phyloP scores from a whole-genome alignment of 2,113 vertebrate species.

The Halcyon malimbica region DNA sequence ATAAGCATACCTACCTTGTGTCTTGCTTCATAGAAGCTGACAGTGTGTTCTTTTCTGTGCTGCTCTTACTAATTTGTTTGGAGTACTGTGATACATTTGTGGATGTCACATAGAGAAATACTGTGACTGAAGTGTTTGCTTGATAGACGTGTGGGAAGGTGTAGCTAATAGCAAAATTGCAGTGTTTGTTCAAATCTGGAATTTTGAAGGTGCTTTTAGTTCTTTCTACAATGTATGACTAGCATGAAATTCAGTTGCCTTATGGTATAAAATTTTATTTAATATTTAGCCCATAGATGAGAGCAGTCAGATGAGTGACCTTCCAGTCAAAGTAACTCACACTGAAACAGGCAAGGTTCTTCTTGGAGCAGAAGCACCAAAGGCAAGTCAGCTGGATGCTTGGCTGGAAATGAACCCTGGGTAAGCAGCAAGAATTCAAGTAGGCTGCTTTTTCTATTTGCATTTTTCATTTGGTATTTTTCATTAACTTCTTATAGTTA shows the following conservation, averaged over 20 bases:
- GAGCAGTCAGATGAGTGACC: conserved; percentile 98
- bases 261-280: not conserved
- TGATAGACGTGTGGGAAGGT: not conserved
- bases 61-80: not conserved
- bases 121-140: not conserved
- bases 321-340: conserved; percentile 97
- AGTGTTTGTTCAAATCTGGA: not conserved
- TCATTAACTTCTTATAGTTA: not conserved
- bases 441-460: not conserved
- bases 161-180: not conserved
- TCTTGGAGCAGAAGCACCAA: conserved; percentile 94
- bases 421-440: conserved; percentile 65
- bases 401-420: conserved; percentile 99
- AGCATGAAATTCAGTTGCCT: not conserved
- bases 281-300: conserved; percentile 90
- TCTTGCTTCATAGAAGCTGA: not conserved
- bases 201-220: not conserved
- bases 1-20: not conserved
- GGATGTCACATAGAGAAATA: not conserved
- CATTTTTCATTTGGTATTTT: not conserved
- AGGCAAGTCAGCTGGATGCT: conserved; percentile 96
- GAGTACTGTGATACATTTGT: not conserved
- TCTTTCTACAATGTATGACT: not conserved
- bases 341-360: conserved; percentile 96
- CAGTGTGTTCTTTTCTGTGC: not conserved